Percentiles rank a stretch among this genome's conserved stretches.
Evolutionary conservation across 2,888 invertebrate genomes (phyloP).

Genomic region (Xylota sylvarum): DNA sequence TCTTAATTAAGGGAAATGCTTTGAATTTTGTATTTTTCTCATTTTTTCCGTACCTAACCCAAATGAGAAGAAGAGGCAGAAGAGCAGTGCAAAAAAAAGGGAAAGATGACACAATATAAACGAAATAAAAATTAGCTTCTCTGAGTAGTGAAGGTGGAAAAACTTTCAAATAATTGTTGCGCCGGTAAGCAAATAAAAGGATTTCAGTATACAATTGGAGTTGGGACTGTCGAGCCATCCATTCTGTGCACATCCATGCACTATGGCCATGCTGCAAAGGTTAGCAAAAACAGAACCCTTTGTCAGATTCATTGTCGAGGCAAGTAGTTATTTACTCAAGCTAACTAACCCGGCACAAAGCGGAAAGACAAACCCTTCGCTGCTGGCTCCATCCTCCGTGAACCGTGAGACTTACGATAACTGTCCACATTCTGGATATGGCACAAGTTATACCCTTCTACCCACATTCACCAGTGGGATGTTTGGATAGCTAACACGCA

Average conservation of each 20-base stretch:
- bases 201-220: slow-evolving; percentile 60
- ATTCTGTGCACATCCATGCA: slow-evolving; percentile 43
- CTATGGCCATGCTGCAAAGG: slow-evolving; percentile 52
- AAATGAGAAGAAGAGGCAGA: slow-evolving; percentile 3
- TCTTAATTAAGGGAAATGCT: slow-evolving; percentile 70
- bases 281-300: slow-evolving; percentile 56
- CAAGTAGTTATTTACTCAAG: slow-evolving; percentile 71
- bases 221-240: slow-evolving; percentile 32
- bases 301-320: slow-evolving; percentile 72
- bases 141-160: slow-evolving; percentile 59
- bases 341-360: slow-evolving; percentile 67
- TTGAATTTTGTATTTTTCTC: slow-evolving; percentile 51
- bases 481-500: slow-evolving; percentile 41
- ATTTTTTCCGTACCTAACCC: slow-evolving; percentile 20
- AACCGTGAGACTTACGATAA: slow-evolving; percentile 66
- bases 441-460: slow-evolving; percentile 40
- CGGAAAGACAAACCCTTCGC: slow-evolving; percentile 51
- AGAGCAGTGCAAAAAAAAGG: slow-evolving; percentile 3
- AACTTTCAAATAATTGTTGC: slow-evolving; percentile 71
- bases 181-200: slow-evolving; percentile 57
- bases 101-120: slow-evolving; percentile 36
- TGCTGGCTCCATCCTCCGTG: slow-evolving; percentile 17
- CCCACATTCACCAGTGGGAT: slow-evolving; percentile 35
- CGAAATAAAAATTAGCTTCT: slow-evolving; percentile 65
- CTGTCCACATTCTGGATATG: slow-evolving; percentile 69